Percentiles rank a stretch among this genome's conserved stretches.
These are phyloP conservation scores for Aphodius sticticus DNA, from an alignment of 2,888 invertebrate species.

Conservation along the genomic window DNA sequence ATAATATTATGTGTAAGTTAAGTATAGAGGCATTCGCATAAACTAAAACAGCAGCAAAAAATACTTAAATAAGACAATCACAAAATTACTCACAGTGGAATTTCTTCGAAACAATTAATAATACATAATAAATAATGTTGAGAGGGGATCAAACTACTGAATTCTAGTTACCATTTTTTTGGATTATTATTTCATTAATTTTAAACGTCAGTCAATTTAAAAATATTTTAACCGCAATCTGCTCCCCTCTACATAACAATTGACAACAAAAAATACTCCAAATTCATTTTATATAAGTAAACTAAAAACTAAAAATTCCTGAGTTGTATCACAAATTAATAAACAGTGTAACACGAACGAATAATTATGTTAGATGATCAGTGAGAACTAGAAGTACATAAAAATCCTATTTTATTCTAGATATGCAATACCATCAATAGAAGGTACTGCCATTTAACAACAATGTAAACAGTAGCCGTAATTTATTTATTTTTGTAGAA, in stretches of 20 bases:
- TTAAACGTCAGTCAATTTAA: too few species aligned
- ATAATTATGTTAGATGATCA: not conserved
- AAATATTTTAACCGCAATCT: too few species aligned
- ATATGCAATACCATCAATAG: not conserved
- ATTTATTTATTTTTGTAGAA: too few species aligned
- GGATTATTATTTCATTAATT: too few species aligned
- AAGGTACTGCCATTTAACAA: not conserved
- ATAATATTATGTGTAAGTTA: not conserved
- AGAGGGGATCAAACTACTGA: not conserved
- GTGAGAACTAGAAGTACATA: not conserved
- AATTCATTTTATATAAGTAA: not conserved
- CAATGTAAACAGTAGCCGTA: not conserved
- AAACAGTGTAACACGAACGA: not conserved
- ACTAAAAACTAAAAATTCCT: not conserved
- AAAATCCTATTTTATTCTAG: not conserved
- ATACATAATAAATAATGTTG: too few species aligned
- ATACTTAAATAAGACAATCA: not conserved
- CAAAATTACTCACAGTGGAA: not conserved
- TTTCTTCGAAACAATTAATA: too few species aligned
- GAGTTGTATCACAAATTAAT: not conserved
- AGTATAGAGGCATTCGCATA: not conserved
- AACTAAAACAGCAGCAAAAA: not conserved
- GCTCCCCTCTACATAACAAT: not conserved
- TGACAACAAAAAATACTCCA: not conserved
- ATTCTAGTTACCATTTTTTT: not conserved